Percentiles rank a stretch among this genome's conserved stretches.
phyloP scores from a whole-genome alignment of 2,797 vertebrate species.

The Percopsis omiscomaycus region DNA sequence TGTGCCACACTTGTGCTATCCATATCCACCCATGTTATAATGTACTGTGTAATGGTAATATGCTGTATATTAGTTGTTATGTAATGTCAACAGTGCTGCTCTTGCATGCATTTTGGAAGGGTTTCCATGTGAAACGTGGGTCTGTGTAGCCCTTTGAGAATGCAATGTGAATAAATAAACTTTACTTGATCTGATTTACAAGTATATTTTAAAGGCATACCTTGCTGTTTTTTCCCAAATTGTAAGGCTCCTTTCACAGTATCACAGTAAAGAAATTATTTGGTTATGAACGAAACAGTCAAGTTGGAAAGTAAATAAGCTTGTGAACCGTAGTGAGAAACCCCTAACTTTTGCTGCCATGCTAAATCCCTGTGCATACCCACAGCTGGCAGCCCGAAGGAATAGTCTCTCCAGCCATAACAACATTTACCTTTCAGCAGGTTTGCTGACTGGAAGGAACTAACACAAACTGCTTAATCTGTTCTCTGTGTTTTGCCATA shows the following conservation, averaged over 20 bases:
- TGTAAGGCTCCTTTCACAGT: too few species aligned
- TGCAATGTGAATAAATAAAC: too few species aligned
- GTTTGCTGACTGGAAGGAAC: slow-evolving; percentile 36
- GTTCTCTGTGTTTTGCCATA: slow-evolving; percentile 26
- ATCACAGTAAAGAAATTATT: too few species aligned
- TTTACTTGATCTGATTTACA: too few species aligned
- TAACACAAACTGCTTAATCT: slow-evolving; percentile 8
- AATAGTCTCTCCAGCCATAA: slow-evolving; percentile 26
- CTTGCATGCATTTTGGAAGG: too few species aligned
- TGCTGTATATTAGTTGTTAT: too few species aligned
- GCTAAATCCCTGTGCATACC: slow-evolving; percentile 13
- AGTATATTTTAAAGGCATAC: too few species aligned
- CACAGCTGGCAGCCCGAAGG: slow-evolving; percentile 32
- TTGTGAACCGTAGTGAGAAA: background rate
- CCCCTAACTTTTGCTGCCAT: background rate
- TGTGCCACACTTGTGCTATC: slow-evolving; percentile 28
- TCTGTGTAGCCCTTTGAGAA: too few species aligned
- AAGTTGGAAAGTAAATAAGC: background rate
- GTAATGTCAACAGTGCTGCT: too few species aligned
- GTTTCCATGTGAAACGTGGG: too few species aligned
- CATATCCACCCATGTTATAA: slow-evolving; percentile 45
- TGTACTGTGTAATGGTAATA: slow-evolving; percentile 31
- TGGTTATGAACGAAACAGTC: too few species aligned
- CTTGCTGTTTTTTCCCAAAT: too few species aligned
- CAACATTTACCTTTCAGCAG: slow-evolving; percentile 44